Conservation (phyloP, 1,140 invertebrate species). For the Batillaria attramentaria region DNA sequence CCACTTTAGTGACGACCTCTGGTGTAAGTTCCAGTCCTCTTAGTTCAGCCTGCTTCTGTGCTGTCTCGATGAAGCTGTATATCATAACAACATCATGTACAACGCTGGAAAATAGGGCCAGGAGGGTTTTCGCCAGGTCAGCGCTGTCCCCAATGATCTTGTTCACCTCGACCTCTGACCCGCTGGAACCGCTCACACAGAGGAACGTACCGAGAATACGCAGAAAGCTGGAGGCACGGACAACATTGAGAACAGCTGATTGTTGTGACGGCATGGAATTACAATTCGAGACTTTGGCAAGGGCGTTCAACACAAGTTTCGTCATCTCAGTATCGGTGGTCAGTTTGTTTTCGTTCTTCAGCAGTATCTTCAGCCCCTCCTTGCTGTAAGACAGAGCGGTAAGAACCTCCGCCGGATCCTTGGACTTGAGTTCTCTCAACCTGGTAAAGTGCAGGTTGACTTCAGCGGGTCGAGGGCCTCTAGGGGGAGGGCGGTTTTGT, state of each 20-base stretch:
- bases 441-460: constrained; percentile 20
- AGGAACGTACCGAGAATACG: constrained; percentile 3
- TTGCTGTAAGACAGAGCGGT: constrained; percentile 30
- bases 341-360: constrained; percentile 3
- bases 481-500: background rate
- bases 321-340: background rate
- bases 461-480: background rate
- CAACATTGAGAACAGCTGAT: background rate
- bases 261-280: constrained; percentile 20
- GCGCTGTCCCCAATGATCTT: constrained; percentile 11
- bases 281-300: constrained; percentile 15
- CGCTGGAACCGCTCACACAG: background rate
- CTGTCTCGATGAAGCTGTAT: constrained; percentile 7
- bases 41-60: background rate
- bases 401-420: constrained; percentile 8
- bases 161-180: background rate
- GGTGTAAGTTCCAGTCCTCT: background rate
- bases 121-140: background rate
- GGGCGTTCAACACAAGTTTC: background rate
- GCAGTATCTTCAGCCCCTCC: constrained; percentile 21
- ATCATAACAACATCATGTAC: constrained; percentile 6
- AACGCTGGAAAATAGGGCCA: constrained; percentile 8
- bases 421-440: constrained; percentile 3
- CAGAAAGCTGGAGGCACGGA: constrained; percentile 3
- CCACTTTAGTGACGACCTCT: background rate